Evolutionary conservation across 2,888 invertebrate genomes (phyloP).

Genomic region (Erpobdella octoculata): DNA sequence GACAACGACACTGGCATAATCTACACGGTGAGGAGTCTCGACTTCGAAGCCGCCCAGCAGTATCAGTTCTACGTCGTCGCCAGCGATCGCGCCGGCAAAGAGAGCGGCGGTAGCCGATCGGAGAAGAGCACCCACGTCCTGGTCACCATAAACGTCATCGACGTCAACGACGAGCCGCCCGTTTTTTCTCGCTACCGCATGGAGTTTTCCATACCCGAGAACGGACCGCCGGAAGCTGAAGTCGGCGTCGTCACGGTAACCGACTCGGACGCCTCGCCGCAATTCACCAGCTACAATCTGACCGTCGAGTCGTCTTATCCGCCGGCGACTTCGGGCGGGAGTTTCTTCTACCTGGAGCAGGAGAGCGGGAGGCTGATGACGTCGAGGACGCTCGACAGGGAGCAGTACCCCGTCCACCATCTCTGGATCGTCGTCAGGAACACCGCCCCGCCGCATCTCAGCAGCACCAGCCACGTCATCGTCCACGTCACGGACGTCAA

Average conservation of each 20-base stretch:
- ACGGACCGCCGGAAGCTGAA: constrained; percentile 30
- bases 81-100: constrained; percentile 30
- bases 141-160: constrained; percentile 31
- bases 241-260: constrained; percentile 30
- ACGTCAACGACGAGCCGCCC: constrained; percentile 36
- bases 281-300: constrained; percentile 28
- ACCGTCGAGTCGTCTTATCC: constrained; percentile 28
- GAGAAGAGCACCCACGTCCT: constrained; percentile 15
- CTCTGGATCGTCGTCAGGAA: constrained; percentile 30
- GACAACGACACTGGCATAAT: constrained; percentile 41
- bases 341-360: constrained; percentile 25
- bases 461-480: constrained; percentile 29
- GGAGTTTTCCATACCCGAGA: constrained; percentile 32
- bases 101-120: not conserved
- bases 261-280: constrained; percentile 31
- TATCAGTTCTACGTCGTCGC: constrained; percentile 31
- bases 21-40: constrained; percentile 39
- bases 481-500: constrained; percentile 34
- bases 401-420: constrained; percentile 30
- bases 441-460: constrained; percentile 20
- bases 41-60: constrained; percentile 29
- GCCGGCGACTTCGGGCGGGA: constrained; percentile 16
- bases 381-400: constrained; percentile 30
- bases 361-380: constrained; percentile 21
- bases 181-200: constrained; percentile 28